These are phyloP conservation scores for Theocolax elegans DNA, from an alignment of 1,140 invertebrate species.

Conservation along the genomic window DNA sequence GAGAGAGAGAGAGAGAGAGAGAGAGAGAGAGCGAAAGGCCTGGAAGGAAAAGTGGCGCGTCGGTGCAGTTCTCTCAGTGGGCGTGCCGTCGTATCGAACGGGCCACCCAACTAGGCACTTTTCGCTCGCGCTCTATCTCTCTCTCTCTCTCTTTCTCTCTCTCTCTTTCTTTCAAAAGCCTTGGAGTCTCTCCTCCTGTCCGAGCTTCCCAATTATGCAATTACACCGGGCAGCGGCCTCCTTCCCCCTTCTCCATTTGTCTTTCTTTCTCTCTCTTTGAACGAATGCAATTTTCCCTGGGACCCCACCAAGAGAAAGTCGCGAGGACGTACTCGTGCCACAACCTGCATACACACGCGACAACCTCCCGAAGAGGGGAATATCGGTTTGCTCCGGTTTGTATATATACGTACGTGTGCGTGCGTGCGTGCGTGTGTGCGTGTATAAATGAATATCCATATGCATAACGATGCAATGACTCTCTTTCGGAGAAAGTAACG, in stretches of 20 bases:
- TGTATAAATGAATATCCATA: too few species aligned
- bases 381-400: too few species aligned
- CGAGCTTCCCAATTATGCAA: slow-evolving; percentile 39
- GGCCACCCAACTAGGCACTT: slow-evolving; percentile 33
- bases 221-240: slow-evolving; percentile 30
- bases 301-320: not conserved
- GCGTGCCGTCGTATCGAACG: slow-evolving; percentile 35
- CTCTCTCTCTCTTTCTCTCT: not conserved
- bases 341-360: not conserved
- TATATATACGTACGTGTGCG: not conserved
- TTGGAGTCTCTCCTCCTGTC: not conserved
- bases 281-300: slow-evolving; percentile 12
- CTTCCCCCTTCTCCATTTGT: not conserved
- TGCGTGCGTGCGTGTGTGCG: too few species aligned
- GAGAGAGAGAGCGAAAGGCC: not conserved
- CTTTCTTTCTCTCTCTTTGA: not conserved
- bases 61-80: slow-evolving; percentile 19
- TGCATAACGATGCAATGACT: slow-evolving; percentile 44
- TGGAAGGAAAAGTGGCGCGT: slow-evolving; percentile 18
- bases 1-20: too few species aligned
- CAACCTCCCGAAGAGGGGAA: not conserved
- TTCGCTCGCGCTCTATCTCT: not conserved
- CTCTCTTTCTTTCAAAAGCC: not conserved
- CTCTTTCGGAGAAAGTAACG: slow-evolving; percentile 35
- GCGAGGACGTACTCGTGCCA: too few species aligned